A percentile compares a stretch with the other conserved stretches of the same genome.
phyloP scores from a whole-genome alignment of 2,113 vertebrate species.

The Corythoichthys intestinalis region DNA sequence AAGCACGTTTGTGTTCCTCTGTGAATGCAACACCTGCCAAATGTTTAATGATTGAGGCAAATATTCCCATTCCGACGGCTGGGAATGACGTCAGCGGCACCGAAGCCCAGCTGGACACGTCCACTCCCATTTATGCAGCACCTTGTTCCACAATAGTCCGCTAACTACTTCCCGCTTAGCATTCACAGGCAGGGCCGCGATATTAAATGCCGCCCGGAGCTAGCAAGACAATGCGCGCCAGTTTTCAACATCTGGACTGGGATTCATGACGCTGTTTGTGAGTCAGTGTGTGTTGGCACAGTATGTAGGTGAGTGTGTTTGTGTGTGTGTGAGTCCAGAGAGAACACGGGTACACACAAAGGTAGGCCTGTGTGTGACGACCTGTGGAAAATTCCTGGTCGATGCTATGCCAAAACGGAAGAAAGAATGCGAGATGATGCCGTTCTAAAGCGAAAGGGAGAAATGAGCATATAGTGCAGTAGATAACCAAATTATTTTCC shows the following conservation, averaged over 20 bases:
- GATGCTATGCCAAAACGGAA: slow-evolving; percentile 54
- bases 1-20: slow-evolving; percentile 6
- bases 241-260: slow-evolving; percentile 45
- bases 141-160: slow-evolving; percentile 4
- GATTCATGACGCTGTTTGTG: slow-evolving; percentile 33
- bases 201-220: slow-evolving; percentile 2
- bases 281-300: slow-evolving; percentile 30
- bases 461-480: not conserved
- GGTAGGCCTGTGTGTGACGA: slow-evolving; percentile 63
- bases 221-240: slow-evolving; percentile 10
- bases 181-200: not conserved
- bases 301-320: slow-evolving; percentile 28
- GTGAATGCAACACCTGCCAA: slow-evolving; percentile 25
- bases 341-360: slow-evolving; percentile 62
- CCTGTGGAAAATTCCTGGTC: slow-evolving; percentile 69
- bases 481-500: too few relatives aligned
- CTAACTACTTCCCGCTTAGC: slow-evolving; percentile 2
- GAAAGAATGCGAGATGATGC: slow-evolving; percentile 50
- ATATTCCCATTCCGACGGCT: slow-evolving; percentile 11
- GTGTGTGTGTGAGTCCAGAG: slow-evolving; percentile 30
- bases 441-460: slow-evolving; percentile 29
- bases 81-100: slow-evolving; percentile 14
- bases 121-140: slow-evolving; percentile 12
- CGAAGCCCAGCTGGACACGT: slow-evolving; percentile 12
- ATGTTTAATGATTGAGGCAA: slow-evolving; percentile 1